A percentile compares a stretch with the other conserved stretches of the same genome.
Conservation (phyloP, 2,888 invertebrate species). For the Patella depressa region DNA sequence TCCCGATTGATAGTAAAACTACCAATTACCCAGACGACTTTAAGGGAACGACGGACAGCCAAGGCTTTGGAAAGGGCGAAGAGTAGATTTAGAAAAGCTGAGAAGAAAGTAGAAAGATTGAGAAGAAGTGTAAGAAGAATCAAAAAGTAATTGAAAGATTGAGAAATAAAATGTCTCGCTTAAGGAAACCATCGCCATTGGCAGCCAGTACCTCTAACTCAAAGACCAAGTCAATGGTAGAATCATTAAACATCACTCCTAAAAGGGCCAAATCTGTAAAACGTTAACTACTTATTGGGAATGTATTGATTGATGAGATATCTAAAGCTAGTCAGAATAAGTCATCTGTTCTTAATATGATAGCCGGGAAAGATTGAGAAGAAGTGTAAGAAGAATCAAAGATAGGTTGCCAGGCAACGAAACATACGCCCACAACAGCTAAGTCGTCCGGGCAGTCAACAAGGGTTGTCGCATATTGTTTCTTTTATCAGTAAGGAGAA, state of each 20-base stretch:
- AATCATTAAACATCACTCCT: neutral
- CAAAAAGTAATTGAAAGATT: neutral
- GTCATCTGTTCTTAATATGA: neutral
- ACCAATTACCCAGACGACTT: neutral
- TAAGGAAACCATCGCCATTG: neutral
- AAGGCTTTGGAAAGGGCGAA: neutral
- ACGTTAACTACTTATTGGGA: too few relatives aligned
- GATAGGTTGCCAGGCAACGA: too few relatives aligned
- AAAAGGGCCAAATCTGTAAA: neutral
- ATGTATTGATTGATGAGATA: too few relatives aligned
- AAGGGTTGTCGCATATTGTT: too few relatives aligned
- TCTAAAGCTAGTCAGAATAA: neutral
- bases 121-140: neutral
- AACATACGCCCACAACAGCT: too few relatives aligned
- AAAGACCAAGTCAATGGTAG: neutral
- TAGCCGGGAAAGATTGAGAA: neutral
- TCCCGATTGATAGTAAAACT: neutral
- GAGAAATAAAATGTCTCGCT: neutral
- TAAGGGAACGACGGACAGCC: neutral
- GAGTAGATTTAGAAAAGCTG: neutral
- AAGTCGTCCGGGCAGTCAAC: rapidly evolving
- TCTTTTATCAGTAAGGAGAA: too few relatives aligned
- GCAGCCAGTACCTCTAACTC: neutral
- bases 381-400: too few relatives aligned
- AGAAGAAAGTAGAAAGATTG: neutral